A percentile compares a stretch with the other conserved stretches of the same genome.
These are phyloP conservation scores for Vesta saturnalis DNA, from an alignment of 2,888 invertebrate species.

Conservation along the genomic window DNA sequence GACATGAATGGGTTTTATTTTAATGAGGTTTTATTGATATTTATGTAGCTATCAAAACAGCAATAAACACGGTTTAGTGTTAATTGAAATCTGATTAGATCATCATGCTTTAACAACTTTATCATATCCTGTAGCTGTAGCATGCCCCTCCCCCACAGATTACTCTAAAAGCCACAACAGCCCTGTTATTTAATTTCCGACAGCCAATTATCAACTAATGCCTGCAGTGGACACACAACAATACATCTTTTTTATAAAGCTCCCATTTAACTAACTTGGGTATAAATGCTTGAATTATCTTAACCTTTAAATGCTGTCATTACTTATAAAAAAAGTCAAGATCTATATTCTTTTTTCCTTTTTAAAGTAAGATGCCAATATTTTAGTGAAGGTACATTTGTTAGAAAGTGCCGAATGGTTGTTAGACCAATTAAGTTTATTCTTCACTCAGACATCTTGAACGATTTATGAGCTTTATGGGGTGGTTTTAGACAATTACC, in stretches of 20 bases:
- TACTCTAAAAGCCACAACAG: constrained; percentile 28
- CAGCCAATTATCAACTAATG: constrained; percentile 41
- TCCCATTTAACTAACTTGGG: constrained; percentile 37
- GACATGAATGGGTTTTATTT: too few species aligned
- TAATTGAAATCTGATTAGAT: constrained; percentile 38
- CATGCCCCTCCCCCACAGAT: constrained; percentile 44
- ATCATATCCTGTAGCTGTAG: constrained; percentile 41
- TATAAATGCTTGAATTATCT: constrained; percentile 41
- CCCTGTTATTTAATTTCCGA: constrained; percentile 44
- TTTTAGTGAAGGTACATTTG: constrained; percentile 8
- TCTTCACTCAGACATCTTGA: constrained; percentile 30
- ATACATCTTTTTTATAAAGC: constrained; percentile 30
- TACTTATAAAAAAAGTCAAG: constrained; percentile 16
- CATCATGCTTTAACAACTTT: constrained; percentile 41
- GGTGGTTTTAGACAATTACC: constrained; percentile 44
- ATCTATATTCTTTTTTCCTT: constrained; percentile 13
- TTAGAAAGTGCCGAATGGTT: constrained; percentile 18
- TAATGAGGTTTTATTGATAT: too few species aligned
- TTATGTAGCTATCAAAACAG: too few species aligned
- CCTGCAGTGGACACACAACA: constrained; percentile 38
- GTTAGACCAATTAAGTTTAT: constrained; percentile 34
- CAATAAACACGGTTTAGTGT: constrained; percentile 30
- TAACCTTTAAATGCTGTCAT: constrained; percentile 28
- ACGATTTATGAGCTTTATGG: constrained; percentile 44
- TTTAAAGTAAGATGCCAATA: constrained; percentile 22